Base-by-base conservation (phyloP, 2,888 invertebrate genomes). In the Antitype chi region DNA sequence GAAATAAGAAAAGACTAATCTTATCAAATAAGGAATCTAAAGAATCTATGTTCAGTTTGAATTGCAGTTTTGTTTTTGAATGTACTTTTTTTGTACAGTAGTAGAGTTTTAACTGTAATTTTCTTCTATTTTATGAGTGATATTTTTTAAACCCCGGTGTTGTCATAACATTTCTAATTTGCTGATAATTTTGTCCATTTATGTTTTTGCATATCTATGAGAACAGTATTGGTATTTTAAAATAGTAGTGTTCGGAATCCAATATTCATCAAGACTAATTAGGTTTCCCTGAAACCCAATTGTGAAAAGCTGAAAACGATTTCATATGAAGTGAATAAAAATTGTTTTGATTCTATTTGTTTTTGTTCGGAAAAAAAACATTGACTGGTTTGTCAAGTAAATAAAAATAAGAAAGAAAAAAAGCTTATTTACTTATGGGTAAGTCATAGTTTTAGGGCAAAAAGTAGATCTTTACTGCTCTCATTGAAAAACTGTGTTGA, bases 291-390 rank as follows among this genome's bases (percentile, higher is more conserved):
- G 25, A 59, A 70, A n/a, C 15, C 6, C 66, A 67, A 78, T 67
- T n/a, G 47, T 64, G 66, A 55, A 78, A 77, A 78, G 23, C 59
- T 70, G 38, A 67, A 78, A 67, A 70, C 55, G 15, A 62, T 76
- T 76, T 71, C 3, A 55, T 53, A 23, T n/a, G n/a, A 32, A 66
- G 52, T 47, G 32, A 53, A 25, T 69, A n/a, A 28, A 66, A 55
- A 67, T 60, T 28, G 20, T 74, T 60, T 52, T 13, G 2, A 8
- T 20, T 17, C 17, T 6, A 1, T 32, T 57, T 60, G n/a, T 47
- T 74, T 72, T 72, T 73, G 23, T 60, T 52, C 0, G 11, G 11
- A 17, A 59, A 28, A 25, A 43, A 38, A 71, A 49, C 4, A 71
- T 23, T 23, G 49, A 38, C 7, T 47, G n/a, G 32, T 20, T 20